Base-by-base conservation (phyloP, 2,797 vertebrate species). In the Emydoidea blandingii region DNA sequence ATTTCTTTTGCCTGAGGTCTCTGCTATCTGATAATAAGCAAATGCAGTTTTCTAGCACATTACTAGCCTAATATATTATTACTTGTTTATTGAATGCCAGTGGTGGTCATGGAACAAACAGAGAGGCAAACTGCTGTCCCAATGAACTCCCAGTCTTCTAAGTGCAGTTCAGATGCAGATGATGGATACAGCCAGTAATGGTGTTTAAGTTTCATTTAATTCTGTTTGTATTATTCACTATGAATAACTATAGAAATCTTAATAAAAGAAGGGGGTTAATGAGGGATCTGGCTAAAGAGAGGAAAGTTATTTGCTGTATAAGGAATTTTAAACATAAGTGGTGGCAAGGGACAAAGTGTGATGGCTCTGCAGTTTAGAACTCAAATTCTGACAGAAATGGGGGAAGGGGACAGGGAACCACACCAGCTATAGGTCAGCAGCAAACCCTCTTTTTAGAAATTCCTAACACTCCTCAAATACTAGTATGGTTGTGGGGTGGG, bases 191-290 rank as follows among this genome's bases (percentile, higher is more conserved):
- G 91, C 44, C 5, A 5, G 79, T 62, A 47, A 90, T 95, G 93
- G 96, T 91, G 88, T 81, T 86, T 54, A 54, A 54, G 54, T 54
- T 95, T 95, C 95, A 68, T 95, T 96, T 92, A 89, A 95, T 97
- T 95, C 85, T 96, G 94, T 97, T 97, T 96, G 92, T 93, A 95
- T 97, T 97, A 95, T 94, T 93, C 93, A 96, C 95, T 83, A 95
- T 92, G 94, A 94, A 95, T 97, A 97, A 93, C 90, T 97, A 85
- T 2, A 95, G 93, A 97, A 96, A 92, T 93, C 94, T 96, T 92
- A 92, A 96, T 95, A 97, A 97, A 68, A 97, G 96, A 83, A 86
- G 56, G 90, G 94, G 94, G 96, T 95, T 96, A 97, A 97, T 96
- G 96, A 96, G 91, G 94, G 91, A 88, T 91, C 95, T 96, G 92